Conservation (phyloP, 2,113 vertebrate species). For the Chroicocephalus ridibundus region DNA sequence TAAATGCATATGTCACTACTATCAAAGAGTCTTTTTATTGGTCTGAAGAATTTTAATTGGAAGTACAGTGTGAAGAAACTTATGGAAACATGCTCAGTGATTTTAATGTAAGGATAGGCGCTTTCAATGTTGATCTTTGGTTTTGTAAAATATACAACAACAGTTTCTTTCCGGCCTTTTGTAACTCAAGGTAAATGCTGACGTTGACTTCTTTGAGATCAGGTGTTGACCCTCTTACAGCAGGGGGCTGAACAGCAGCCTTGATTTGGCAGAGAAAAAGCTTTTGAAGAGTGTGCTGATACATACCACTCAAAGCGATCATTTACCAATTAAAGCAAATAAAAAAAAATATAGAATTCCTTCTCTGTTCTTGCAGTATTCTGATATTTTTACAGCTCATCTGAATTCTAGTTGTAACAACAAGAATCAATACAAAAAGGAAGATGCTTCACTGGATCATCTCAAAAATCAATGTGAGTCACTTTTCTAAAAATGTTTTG, state of each 20-base stretch:
- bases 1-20: not conserved
- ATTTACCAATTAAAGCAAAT: not conserved
- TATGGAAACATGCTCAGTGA: not conserved
- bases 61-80: not conserved
- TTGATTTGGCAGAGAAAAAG: not conserved
- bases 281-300: not conserved
- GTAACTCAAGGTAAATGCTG: not conserved
- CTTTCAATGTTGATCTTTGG: not conserved
- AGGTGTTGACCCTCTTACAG: not conserved
- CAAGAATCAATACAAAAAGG: not conserved
- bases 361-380: not conserved
- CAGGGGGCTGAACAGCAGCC: not conserved
- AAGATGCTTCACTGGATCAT: not conserved
- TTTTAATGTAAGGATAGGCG: not conserved
- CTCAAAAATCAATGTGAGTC: not conserved
- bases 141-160: not conserved
- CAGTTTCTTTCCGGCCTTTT: not conserved
- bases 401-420: not conserved
- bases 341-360: not conserved
- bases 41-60: not conserved
- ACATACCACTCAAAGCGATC: not conserved
- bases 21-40: not conserved
- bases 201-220: not conserved
- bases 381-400: not conserved
- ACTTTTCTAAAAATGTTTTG: not conserved